phyloP scores from a whole-genome alignment of 2,113 vertebrate genomes.

The Peromyscus polionotus region DNA sequence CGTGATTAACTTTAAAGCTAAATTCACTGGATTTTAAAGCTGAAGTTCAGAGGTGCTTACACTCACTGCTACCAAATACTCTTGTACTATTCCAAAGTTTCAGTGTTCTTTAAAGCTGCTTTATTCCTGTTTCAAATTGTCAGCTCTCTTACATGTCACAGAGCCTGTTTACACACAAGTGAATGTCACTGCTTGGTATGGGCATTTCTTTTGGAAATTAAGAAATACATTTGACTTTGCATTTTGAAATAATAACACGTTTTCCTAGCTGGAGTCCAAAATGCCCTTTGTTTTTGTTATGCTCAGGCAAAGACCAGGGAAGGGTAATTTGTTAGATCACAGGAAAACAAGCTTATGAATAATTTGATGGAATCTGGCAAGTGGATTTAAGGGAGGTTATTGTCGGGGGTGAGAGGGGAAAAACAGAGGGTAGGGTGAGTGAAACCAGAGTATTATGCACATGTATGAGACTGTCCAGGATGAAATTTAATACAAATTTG shows the following conservation, averaged over 20 bases:
- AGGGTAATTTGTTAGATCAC: not conserved
- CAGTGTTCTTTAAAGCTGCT: conserved; percentile 11
- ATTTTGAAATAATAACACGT: conserved; percentile 56
- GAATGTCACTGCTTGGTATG: conserved; percentile 3
- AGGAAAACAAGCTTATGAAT: not conserved
- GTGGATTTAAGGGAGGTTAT: not conserved
- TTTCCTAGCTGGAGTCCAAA: conserved; percentile 3
- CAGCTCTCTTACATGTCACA: not conserved
- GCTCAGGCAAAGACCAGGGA: not conserved
- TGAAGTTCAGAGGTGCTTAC: not conserved
- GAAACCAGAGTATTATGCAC: too few species aligned
- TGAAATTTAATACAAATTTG: not conserved
- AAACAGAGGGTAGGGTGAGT: not conserved
- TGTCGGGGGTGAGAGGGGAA: too few species aligned
- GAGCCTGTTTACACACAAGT: not conserved
- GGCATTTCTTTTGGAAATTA: conserved; percentile 16
- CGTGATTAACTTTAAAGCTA: conserved; percentile 1
- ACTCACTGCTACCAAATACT: conserved; percentile 14
- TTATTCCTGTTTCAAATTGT: conserved; percentile 30
- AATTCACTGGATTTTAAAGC: not conserved
- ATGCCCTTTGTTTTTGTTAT: conserved; percentile 21
- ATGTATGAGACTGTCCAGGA: not conserved
- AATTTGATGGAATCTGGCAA: conserved; percentile 29
- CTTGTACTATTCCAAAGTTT: not conserved
- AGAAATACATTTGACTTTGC: conserved; percentile 28